Evolutionary conservation across 2,888 invertebrate genomes (phyloP), one percentile per base, ranked within the genome.

Genomic region (Protodeltote pygarga): DNA sequence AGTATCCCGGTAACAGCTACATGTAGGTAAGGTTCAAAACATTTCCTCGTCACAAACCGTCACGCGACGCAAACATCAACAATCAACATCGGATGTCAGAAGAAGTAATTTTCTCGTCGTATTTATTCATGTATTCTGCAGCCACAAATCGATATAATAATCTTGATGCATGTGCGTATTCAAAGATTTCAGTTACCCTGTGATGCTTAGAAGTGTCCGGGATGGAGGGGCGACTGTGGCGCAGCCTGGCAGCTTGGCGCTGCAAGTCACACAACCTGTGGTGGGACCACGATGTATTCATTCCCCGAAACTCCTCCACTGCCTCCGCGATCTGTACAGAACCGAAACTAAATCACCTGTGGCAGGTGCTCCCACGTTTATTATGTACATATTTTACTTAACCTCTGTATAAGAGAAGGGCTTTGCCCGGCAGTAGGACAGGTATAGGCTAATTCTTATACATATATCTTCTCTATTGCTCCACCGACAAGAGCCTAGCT

Each of bases 251-350:
- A 0, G 88, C 87, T 40, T 87, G 87, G 0, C 88, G 75, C 51
- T 89, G 89, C 17, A 86, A 60, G 57, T 87, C 91, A 52, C 86
- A 87, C 3, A 90, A 73, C 8, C 87, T 67, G 52, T 91, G 91
- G 41, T 91, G 89, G 0, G 89, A 91, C 89, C 88, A 89, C 1
- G 90, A 91, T 0, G 89, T 92, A 69, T 93, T 88, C 85, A 94
- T 92, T 10, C 93, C 87, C 0, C 88, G 82, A 3, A 87, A 57
- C 14, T 81, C 87, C 44, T 83, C 83, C 1, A 87, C 85, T 2
- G 86, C 85, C 37, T 86, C 89, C 1, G 85, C 87, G 46, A 87
- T 81, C 89, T 89, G 48, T 10, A 31, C n/a, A 42, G 25, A 31
- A 3, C 6, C 19, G 14, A 15, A 9, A 21, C 3, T 10, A 2